These are phyloP conservation scores for Tridacna crocea DNA, from an alignment of 2,888 invertebrate genomes.

Conservation along the genomic window DNA sequence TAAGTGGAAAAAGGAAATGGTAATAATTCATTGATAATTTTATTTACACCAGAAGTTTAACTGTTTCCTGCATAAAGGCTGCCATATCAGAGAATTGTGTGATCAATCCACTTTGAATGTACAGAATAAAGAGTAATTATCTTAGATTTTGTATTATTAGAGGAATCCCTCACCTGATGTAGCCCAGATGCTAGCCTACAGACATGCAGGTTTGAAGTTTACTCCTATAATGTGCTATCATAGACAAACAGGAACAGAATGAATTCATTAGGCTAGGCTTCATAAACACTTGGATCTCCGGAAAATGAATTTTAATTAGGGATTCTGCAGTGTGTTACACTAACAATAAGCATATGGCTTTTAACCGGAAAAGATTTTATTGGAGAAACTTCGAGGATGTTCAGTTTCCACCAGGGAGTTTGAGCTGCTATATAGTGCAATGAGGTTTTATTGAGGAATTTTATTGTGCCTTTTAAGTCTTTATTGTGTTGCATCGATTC, in stretches of 20 bases:
- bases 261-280: conserved; percentile 20
- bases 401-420: not conserved
- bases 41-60: no score
- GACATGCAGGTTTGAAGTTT: conserved; percentile 18
- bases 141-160: conserved; percentile 24
- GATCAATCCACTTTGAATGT: not conserved
- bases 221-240: conserved; percentile 23
- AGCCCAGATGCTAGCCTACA: conserved; percentile 20
- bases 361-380: conserved; percentile 1
- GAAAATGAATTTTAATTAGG: conserved; percentile 21
- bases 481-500: conserved; percentile 5
- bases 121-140: conserved; percentile 4
- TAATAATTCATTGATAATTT: no score
- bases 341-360: conserved; percentile 20
- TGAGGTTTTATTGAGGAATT: not conserved
- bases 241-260: conserved; percentile 25
- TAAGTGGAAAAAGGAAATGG: no score
- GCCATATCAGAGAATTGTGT: no score
- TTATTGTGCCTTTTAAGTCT: not conserved
- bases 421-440: not conserved
- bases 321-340: conserved; percentile 2
- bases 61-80: no score
- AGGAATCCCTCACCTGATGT: conserved; percentile 9
- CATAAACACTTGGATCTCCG: conserved; percentile 4
- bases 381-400: conserved; percentile 5